These are phyloP conservation scores for Gnatocerus cornutus DNA, from an alignment of 2,888 invertebrate genomes.

Conservation along the genomic window DNA sequence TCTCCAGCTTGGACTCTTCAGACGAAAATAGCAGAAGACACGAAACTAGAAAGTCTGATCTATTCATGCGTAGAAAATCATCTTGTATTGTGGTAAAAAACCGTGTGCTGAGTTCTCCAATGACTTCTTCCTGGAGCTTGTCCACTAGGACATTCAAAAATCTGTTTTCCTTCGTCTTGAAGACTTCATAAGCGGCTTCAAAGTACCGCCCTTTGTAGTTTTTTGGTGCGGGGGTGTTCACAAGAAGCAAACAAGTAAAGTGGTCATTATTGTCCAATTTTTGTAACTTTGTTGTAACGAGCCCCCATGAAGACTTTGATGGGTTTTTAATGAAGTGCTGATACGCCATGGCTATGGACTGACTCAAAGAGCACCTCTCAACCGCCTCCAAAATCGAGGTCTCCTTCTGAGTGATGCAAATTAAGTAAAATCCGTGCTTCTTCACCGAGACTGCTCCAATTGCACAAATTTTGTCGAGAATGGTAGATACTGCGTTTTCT, in stretches of 20 bases:
- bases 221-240: slow-evolving; percentile 20
- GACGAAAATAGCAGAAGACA: not conserved
- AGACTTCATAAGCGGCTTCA: not conserved
- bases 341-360: slow-evolving; percentile 12
- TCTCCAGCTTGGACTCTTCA: not conserved
- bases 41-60: slow-evolving; percentile 1
- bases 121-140: not conserved
- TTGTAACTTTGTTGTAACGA: not conserved
- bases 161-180: not conserved
- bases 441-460: slow-evolving; percentile 7
- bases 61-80: not conserved
- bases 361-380: slow-evolving; percentile 3
- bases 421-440: slow-evolving; percentile 21
- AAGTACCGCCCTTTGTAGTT: slow-evolving; percentile 1
- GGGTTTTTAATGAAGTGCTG: slow-evolving; percentile 23
- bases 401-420: slow-evolving; percentile 3
- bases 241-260: not conserved
- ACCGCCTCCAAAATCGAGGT: not conserved
- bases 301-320: not conserved
- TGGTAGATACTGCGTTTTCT: not conserved
- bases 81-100: slow-evolving; percentile 3
- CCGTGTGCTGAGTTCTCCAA: not conserved
- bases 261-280: slow-evolving; percentile 17
- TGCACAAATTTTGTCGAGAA: not conserved
- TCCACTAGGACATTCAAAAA: slow-evolving; percentile 5